These are phyloP conservation scores for Harlomillsia oculata DNA, from an alignment of 1,140 invertebrate species.

Conservation along the genomic window DNA sequence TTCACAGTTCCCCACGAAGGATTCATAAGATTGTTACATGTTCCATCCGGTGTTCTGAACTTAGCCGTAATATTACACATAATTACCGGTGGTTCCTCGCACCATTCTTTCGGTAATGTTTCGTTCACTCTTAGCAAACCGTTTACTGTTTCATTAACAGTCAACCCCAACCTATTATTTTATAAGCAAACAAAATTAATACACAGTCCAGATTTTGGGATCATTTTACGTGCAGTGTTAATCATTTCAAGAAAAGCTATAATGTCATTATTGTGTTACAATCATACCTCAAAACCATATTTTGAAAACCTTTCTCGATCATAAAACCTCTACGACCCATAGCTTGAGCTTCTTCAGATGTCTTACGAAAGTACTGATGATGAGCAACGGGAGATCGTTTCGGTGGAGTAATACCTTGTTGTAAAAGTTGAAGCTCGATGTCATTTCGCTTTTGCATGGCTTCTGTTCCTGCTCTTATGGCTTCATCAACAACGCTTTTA, in stretches of 20 bases:
- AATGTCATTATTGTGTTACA: neutral
- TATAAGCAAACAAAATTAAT: neutral
- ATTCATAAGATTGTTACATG: constrained; percentile 16
- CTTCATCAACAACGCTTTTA: neutral
- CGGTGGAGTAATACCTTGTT: neutral
- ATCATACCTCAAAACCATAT: constrained; percentile 1
- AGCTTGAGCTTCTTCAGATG: neutral
- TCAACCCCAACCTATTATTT: neutral
- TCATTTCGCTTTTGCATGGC: neutral
- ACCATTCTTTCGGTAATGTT: neutral
- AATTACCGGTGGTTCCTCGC: neutral
- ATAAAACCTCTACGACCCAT: neutral
- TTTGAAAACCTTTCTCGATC: constrained; percentile 13
- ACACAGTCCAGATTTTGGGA: neutral
- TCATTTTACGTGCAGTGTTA: neutral
- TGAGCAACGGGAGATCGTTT: neutral
- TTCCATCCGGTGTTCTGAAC: constrained; percentile 8
- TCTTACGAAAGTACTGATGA: neutral
- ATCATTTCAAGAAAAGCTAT: neutral
- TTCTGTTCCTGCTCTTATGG: neutral
- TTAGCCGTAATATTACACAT: neutral
- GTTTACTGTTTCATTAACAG: neutral
- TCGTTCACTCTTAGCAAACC: neutral
- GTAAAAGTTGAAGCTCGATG: neutral
- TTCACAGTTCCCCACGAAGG: constrained; percentile 11